Evolutionary conservation across 2,113 vertebrate genomes (phyloP).

Genomic region (Thinocorus orbignyianus): DNA sequence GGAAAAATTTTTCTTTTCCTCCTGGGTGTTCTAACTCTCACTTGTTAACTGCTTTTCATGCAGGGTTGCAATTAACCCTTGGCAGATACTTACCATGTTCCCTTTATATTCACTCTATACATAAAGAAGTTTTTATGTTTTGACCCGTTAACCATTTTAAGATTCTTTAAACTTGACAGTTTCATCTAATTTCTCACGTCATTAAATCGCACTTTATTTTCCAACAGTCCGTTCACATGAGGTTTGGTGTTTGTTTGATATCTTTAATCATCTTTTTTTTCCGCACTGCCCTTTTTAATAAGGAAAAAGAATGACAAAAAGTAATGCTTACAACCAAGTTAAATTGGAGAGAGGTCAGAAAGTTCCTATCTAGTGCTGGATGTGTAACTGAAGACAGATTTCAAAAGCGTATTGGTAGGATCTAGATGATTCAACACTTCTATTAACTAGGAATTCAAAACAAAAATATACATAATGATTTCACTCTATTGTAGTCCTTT

Average conservation of each 20-base stretch:
- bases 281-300: conserved; percentile 47
- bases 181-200: conserved; percentile 77
- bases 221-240: conserved; percentile 59
- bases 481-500: background rate
- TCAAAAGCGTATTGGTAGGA: background rate
- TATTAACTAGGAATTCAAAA: background rate
- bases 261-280: conserved; percentile 67
- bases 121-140: conserved; percentile 79
- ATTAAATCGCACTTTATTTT: conserved; percentile 73
- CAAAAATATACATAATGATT: background rate
- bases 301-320: conserved; percentile 26
- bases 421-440: background rate
- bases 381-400: background rate
- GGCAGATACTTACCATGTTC: conserved; percentile 74
- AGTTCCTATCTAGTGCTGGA: background rate
- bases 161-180: conserved; percentile 76
- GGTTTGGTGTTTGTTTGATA: conserved; percentile 69
- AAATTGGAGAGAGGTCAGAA: conserved; percentile 22
- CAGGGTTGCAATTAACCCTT: conserved; percentile 88
- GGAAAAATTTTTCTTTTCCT: conserved; percentile 84
- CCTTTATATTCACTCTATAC: conserved; percentile 66
- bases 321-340: conserved; percentile 10
- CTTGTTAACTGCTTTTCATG: conserved; percentile 94
- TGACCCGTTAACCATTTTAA: conserved; percentile 74
- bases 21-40: conserved; percentile 89